Base-by-base conservation (phyloP, 2,113 vertebrate species). In the Lagenorhynchus albirostris region DNA sequence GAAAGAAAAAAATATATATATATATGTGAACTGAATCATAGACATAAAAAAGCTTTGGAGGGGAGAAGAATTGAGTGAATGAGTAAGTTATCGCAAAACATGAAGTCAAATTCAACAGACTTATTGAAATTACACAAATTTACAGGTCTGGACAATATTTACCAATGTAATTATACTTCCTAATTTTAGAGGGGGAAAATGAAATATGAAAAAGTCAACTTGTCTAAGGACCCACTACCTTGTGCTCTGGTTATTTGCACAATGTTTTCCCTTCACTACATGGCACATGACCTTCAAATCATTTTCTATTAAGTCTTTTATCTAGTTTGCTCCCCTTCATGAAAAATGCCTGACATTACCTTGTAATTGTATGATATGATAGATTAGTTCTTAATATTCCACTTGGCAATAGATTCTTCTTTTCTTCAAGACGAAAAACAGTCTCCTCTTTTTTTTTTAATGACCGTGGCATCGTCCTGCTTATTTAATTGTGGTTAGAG, bases 271-370 rank as follows among this genome's bases (percentile, higher is more conserved):
- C 31, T 36, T 1, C 15, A 12, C 18, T 21, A 11, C 26, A 18
- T 5, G 50, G 47, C 76, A 88, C 18, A 58, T 68, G 53, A 33
- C 25, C 80, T 94, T 90, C 21, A 6, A 89, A 77, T 68, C 20
- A 85, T 79, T 91, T 81, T 60, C n/a, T 31, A 62, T 60, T 84
- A 58, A 60, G 82, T 93, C 12, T 53, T 97, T 93, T 95, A 71
- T 85, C 65, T 68, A 36, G 91, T 41, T 62, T 80, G 9, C 31
- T 77, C 77, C 31, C 47, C 26, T 94, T 93, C 84, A 23, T 92
- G 79, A 88, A 70, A 85, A 96, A 96, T 81, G 53, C 23, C n/a
- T 81, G 77, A 58, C n/a, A 81, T 81, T 58, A 81, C 23, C 14
- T 23, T 58, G 55, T 80, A 80, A 80, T 80, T 80, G 58, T 36